Base-by-base conservation (phyloP, 2,113 vertebrate species). In the Nanorana parkeri region DNA sequence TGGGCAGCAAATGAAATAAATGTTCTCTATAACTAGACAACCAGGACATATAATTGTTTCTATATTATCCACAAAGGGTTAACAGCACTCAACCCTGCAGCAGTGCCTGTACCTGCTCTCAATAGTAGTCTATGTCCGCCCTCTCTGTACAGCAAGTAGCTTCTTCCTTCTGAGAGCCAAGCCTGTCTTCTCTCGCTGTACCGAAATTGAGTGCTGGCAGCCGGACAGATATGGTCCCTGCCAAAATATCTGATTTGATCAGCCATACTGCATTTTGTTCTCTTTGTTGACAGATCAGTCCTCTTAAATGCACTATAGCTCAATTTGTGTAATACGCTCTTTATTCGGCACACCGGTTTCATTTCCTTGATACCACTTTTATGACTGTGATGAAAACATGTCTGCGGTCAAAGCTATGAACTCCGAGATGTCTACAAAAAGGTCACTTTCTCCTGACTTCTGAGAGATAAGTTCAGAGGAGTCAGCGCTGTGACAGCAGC, bases 191-290 rank as follows among this genome's bases (percentile, higher is more conserved):
- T 74, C 54, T 54, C 19, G 71, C 71, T 60, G 71, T 17, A 75
- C 56, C 56, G 32, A 23, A 75, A 75, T 17, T 17, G 21, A 41
- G 20, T 75, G 20, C 24, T 74, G 71, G 71, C 71, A 74, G 6
- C 26, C 41, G 13, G n/a, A 56, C 71, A 58, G 28, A 60, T 20
- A 0, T 36, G 10, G 28, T 28, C 20, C 20, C 54, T 74, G 54
- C 55, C 52, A 71, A 47, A 71, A 24, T 75, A 41, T 41, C 1
- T 61, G 15, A 41, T 21, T 75, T 29, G 23, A 74, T 58, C 28
- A 19, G 71, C 54, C 71, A 16, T 6, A 29, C 54, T 60, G 1
- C 55, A 21, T 60, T 61, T 74, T 74, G 28, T 75, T 20, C 56
- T 23, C 5, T 6, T 23, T 75, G 28, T 61, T 60, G 32, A 61